These are phyloP conservation scores for Formica exsecta DNA, from an alignment of 1,140 invertebrate species.

Conservation along the genomic window DNA sequence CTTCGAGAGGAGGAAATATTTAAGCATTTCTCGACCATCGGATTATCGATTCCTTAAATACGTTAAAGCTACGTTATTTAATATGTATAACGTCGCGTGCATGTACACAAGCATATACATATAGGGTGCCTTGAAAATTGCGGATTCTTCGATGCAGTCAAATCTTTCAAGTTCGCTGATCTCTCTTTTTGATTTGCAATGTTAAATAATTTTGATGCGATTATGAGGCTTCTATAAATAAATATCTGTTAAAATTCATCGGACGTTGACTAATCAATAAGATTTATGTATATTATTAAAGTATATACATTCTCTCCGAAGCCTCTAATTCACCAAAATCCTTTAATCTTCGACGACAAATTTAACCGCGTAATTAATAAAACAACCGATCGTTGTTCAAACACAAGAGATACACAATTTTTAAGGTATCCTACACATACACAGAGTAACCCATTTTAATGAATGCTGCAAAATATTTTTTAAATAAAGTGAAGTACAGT, in stretches of 20 bases:
- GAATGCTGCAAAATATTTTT: conserved; percentile 53
- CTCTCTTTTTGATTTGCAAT: conserved; percentile 33
- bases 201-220: conserved; percentile 51
- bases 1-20: conserved; percentile 32
- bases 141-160: conserved; percentile 18
- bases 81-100: conserved; percentile 6
- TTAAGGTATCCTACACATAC: conserved; percentile 18
- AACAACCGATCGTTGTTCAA: not conserved
- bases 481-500: conserved; percentile 22
- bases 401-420: conserved; percentile 6
- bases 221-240: conserved; percentile 21
- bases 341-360: conserved; percentile 34
- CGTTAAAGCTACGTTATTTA: conserved; percentile 49
- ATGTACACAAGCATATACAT: conserved; percentile 33
- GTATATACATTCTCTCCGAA: conserved; percentile 37
- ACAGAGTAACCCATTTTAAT: conserved; percentile 52
- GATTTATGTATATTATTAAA: conserved; percentile 37
- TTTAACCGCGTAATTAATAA: conserved; percentile 1
- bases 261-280: conserved; percentile 20
- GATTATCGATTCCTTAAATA: conserved; percentile 40
- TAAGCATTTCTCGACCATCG: conserved; percentile 47
- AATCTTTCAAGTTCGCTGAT: conserved; percentile 5
- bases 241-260: conserved; percentile 25
- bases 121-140: conserved; percentile 3
- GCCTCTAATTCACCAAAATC: conserved; percentile 45